These are phyloP conservation scores for Rallus limicola DNA, from an alignment of 2,113 vertebrate species.

Conservation along the genomic window DNA sequence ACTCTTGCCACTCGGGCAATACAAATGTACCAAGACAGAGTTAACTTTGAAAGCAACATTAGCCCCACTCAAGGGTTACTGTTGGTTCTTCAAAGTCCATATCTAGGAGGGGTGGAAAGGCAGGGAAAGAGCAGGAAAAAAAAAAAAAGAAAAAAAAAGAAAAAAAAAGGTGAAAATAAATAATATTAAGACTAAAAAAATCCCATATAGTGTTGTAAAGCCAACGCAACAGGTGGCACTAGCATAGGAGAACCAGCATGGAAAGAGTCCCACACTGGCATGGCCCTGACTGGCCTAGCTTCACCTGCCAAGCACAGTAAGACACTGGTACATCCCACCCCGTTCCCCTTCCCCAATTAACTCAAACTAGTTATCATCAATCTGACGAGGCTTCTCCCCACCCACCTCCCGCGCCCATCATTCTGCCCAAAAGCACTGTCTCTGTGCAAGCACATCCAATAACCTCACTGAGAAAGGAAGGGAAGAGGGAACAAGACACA, in stretches of 20 bases:
- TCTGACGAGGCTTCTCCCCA: background rate
- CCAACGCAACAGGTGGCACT: background rate
- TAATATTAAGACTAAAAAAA: background rate
- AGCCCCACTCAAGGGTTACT: slow-evolving; percentile 62
- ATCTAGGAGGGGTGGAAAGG: slow-evolving; percentile 53
- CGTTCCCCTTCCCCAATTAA: background rate
- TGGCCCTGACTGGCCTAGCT: slow-evolving; percentile 45
- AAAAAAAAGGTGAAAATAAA: slow-evolving; percentile 22
- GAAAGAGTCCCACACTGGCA: background rate
- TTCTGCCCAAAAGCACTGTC: background rate
- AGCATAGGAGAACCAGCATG: background rate
- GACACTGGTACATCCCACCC: background rate
- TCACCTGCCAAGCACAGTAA: slow-evolving; percentile 40
- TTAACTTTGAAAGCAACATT: slow-evolving; percentile 63
- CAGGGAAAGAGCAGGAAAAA: background rate
- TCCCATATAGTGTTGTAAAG: background rate
- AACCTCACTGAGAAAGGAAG: background rate
- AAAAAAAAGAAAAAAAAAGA: background rate
- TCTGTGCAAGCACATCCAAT: background rate
- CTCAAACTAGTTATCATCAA: background rate
- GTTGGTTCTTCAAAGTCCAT: slow-evolving; percentile 65
- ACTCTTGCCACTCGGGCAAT: slow-evolving; percentile 37
- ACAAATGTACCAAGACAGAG: slow-evolving; percentile 47
- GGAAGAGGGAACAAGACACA: background rate
- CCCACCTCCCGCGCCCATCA: background rate